Conservation (phyloP, 2,888 invertebrate genomes). For the Beris morrisii region DNA sequence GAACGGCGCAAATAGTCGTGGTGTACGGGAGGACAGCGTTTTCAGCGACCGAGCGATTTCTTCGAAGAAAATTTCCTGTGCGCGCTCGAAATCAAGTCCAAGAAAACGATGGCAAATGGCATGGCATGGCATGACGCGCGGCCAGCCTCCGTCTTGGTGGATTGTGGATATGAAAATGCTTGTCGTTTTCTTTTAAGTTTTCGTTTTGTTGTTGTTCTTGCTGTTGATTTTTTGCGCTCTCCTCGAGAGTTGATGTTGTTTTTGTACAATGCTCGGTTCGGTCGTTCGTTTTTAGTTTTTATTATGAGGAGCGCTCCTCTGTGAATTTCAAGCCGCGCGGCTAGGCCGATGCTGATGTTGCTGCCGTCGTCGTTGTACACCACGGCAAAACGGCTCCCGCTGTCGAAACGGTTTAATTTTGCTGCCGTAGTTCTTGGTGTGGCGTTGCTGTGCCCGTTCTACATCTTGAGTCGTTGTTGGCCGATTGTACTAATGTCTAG, state of each 20-base stretch:
- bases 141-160: slow-evolving; percentile 31
- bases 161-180: slow-evolving; percentile 38
- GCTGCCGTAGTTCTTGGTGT: too few species aligned
- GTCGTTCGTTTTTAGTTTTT: slow-evolving; percentile 4
- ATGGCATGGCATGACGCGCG: slow-evolving; percentile 35
- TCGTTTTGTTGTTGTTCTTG: slow-evolving; percentile 28
- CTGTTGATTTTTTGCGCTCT: slow-evolving; percentile 4
- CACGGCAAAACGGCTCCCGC: neutral
- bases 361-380: neutral
- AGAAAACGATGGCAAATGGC: slow-evolving; percentile 12
- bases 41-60: slow-evolving; percentile 48
- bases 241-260: neutral
- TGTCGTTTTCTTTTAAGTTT: slow-evolving; percentile 37
- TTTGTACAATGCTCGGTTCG: neutral
- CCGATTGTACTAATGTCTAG: neutral
- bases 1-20: slow-evolving; percentile 43
- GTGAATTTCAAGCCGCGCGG: neutral
- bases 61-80: slow-evolving; percentile 25
- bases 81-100: slow-evolving; percentile 19
- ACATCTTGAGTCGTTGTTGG: too few species aligned
- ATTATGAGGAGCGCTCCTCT: neutral
- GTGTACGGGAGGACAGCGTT: slow-evolving; percentile 51
- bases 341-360: neutral
- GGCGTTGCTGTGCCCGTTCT: too few species aligned
- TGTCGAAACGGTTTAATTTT: neutral